Conservation (phyloP, 2,113 vertebrate genomes). For the Epinephelus moara region DNA sequence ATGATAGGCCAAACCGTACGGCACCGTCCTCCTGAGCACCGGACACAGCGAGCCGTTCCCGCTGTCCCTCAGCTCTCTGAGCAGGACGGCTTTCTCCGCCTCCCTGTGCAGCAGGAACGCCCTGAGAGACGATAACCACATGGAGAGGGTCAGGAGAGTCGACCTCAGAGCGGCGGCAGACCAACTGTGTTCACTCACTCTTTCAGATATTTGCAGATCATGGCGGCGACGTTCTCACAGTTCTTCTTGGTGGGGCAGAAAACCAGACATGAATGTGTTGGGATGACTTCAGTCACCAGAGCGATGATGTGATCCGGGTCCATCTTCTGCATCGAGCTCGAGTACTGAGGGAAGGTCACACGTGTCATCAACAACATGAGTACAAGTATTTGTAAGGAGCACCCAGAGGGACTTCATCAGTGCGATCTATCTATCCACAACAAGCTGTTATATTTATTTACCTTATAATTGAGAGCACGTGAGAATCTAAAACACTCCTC, state of each 20-base stretch:
- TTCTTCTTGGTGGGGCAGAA: slow-evolving; percentile 99
- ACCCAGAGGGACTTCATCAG: no score
- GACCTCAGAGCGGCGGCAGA: not conserved
- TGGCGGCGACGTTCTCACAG: slow-evolving; percentile 95
- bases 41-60: slow-evolving; percentile 90
- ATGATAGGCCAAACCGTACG: slow-evolving; percentile 95
- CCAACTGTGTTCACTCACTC: slow-evolving; percentile 83
- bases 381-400: no score
- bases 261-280: slow-evolving; percentile 92
- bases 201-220: slow-evolving; percentile 95
- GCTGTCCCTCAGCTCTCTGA: slow-evolving; percentile 85
- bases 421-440: no score
- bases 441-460: slow-evolving; percentile 55
- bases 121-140: slow-evolving; percentile 71
- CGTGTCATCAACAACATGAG: no score
- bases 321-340: slow-evolving; percentile 88
- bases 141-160: not conserved
- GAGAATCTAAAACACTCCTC: slow-evolving; percentile 89
- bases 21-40: slow-evolving; percentile 88
- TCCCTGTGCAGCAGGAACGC: slow-evolving; percentile 84
- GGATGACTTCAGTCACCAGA: slow-evolving; percentile 95
- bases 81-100: slow-evolving; percentile 86
- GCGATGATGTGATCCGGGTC: slow-evolving; percentile 96
- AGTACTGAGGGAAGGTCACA: slow-evolving; percentile 61
- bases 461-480: slow-evolving; percentile 89